Evolutionary conservation across 2,797 vertebrate species (phyloP), one percentile per base, ranked within the genome.

Genomic region (Sorex maritimensis): DNA sequence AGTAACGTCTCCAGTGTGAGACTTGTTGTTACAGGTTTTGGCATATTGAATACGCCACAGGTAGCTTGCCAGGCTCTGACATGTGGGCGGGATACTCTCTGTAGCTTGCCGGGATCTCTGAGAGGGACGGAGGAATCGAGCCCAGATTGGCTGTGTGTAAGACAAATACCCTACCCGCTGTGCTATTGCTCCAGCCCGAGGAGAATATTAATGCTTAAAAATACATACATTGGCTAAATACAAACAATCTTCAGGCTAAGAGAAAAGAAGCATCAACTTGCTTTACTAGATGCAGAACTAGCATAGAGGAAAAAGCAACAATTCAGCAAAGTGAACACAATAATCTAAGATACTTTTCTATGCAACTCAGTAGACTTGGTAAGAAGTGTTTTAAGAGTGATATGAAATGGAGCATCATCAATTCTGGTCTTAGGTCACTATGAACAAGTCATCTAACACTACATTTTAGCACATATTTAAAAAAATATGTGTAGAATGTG

Each of bases 301-400:
- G 34, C 44, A 81, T 21, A 84, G 69, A 61, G 14, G 74, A 68
- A 80, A 9, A 34, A 81, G 69, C 1, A 65, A 15, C 44, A 41
- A 91, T 30, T 75, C n/a, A 7, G 79, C 55, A 89, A 86, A 84
- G 88, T 67, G 49, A 80, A 85, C 61, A 23, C 63, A 34, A 15
- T 65, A 28, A 65, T n/a, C 3, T 46, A 82, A 85, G 30, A 63
- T 41, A 34, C 15, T 63, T 91, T 19, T 23, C 15, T 38, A 44
- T 73, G 44, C 4, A 61, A 46, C 12, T 6, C 44, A 79, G 34
- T 15, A 30, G 71, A 83, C 13, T 6, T 44, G 38, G 23, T 9
- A 82, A 81, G 55, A 72, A 46, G 44, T 63, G 90, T 77, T 83
- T 85, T 77, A 65, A 58, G 78, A 88, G 58, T 5, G 4, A 69